Evolutionary conservation across 2,113 vertebrate genomes (phyloP).

Genomic region (Macroglossus sobrinus): DNA sequence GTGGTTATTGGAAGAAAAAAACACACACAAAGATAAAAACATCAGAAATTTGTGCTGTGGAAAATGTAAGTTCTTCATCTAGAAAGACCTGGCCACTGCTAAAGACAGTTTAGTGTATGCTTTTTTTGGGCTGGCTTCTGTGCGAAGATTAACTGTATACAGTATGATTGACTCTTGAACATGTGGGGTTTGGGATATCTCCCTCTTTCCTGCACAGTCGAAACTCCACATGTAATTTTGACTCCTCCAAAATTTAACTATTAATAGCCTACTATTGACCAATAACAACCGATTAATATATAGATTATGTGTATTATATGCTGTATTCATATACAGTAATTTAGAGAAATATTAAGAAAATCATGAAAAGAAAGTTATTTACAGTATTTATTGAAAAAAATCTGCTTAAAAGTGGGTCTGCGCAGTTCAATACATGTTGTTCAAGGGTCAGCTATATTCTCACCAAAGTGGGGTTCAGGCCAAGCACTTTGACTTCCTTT

Average conservation of each 20-base stretch:
- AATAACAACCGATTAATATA: background rate
- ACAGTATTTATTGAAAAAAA: background rate
- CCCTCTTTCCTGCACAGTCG: background rate
- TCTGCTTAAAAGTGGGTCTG: background rate
- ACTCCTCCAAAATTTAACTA: background rate
- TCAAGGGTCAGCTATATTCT: background rate
- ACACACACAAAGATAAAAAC: background rate
- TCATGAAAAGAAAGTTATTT: background rate
- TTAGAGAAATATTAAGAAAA: background rate
- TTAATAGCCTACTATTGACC: background rate
- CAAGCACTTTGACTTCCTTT: background rate
- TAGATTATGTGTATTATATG: background rate
- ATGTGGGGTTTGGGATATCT: background rate
- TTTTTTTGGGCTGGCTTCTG: background rate
- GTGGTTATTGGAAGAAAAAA: background rate
- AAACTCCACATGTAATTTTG: background rate
- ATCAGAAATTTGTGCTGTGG: background rate
- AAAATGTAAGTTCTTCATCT: background rate
- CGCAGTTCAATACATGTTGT: too few species aligned
- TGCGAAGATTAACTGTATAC: accelerated
- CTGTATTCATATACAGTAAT: background rate
- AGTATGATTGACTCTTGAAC: background rate
- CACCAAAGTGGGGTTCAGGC: background rate
- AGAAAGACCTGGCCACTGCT: background rate
- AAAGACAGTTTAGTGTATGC: background rate